Base-by-base conservation (phyloP, 2,797 vertebrate species). In the Urosaurus nigricauda region DNA sequence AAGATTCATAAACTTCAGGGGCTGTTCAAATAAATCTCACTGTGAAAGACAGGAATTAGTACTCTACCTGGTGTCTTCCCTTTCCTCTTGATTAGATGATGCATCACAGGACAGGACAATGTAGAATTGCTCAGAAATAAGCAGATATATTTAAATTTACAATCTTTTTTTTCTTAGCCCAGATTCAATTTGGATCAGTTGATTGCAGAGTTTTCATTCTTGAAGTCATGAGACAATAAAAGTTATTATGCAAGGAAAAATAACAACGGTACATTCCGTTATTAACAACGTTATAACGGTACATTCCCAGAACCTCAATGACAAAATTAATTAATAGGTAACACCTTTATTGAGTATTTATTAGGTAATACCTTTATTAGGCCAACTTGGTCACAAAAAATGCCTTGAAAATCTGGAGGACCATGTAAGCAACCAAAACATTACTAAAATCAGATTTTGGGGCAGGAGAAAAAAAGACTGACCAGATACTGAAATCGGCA, bases 111-210 rank as follows among this genome's bases (percentile, higher is more conserved):
- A 73, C 26, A 87, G 51, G 47, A 73, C 65, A 81, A 5, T 81
- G 9, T 53, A 81, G 2, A 73, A 43, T 43, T 60, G 58, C 32
- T 32, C 65, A 58, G 56, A 73, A 70, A 43, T 32, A 82, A 40
- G 29, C n/a, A 65, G 32, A 21, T 43, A 21, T 79, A n/a, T 74
- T 81, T 73, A 71, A 73, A 70, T 58, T 6, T 65, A n/a, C 32
- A 43, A 68, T 37, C 17, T 17, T 3, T 0, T 78, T 43, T 65
- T 83, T 85, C 91, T 89, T 93, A 89, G 90, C 73, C 65, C 13
- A 86, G 58, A n/a, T n/a, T n/a, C n/a, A 26, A 53, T 8, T 35
- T 5, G 12, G 3, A 16, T 32, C n/a, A 29, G 35, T n/a, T 56
- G 65, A 43, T 71, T 73, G 37, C 51, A 65, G 47, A 35, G 4